Evolutionary conservation across 2,113 vertebrate genomes (phyloP), one percentile per base, ranked within the genome.

Genomic region (Callipepla squamata): DNA sequence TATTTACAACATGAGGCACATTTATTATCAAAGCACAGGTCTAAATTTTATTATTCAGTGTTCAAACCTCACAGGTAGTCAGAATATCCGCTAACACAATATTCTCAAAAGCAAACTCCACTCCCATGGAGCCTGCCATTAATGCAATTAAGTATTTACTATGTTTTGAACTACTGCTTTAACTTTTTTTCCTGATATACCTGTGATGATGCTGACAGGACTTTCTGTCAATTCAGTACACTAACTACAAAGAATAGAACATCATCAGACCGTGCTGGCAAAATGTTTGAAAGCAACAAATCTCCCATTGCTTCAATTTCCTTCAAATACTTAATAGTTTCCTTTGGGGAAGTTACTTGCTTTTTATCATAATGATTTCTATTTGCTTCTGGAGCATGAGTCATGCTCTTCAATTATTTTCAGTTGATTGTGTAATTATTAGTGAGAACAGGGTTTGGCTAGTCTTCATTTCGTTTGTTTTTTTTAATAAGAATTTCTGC

Each of bases 281-380:
- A 85, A 78, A 78, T 5, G 4, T 89, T 89, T 90, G 80, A 96
- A 96, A 94, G 87, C 42, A 91, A 94, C 67, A 94, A 94, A 81
- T 92, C 68, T 85, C 66, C 67, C 34, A 80, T 61, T 93, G 47
- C 87, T 92, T 91, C 73, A 50, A 51, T 87, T 96, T 96, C 51
- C 57, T 94, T 94, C 78, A 94, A 91, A 89, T 57, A 87, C 76
- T 78, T 89, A 79, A 58, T 75, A 89, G 80, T 96, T 96, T 96
- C 91, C 66, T 96, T 93, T 93, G 57, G 76, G 79, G 45, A 96
- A 96, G 73, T 89, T 95, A 80, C 68, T 63, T 92, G 38, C 73
- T 48, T 92, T 96, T 96, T 96, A 96, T 85, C 91, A 70, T 95
- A 94, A 92, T 80, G 47, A 94, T 69, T 93, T 94, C 89, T 94